Conservation (phyloP, 2,797 vertebrate genomes). For the Pantherophis alleghaniensis region DNA sequence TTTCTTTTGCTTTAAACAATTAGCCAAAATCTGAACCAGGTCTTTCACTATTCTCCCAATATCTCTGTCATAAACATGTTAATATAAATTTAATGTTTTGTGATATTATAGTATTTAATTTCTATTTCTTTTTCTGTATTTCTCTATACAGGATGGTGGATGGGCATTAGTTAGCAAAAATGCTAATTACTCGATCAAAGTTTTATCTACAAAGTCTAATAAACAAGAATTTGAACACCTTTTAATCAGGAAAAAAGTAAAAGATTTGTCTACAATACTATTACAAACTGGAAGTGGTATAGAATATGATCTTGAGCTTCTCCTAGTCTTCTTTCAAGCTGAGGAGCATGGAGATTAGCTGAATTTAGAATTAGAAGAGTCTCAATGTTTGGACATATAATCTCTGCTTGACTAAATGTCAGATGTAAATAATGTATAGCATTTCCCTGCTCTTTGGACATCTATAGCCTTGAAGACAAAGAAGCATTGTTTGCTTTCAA, state of each 20-base stretch:
- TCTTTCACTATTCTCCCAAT: not conserved
- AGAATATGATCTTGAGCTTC: slow-evolving; percentile 11
- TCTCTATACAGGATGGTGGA: not conserved
- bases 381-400: slow-evolving; percentile 20
- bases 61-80: not conserved
- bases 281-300: not conserved
- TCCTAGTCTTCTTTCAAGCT: slow-evolving; percentile 2
- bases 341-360: slow-evolving; percentile 16
- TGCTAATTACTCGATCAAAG: not conserved
- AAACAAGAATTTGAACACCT: not conserved
- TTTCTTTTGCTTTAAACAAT: not conserved
- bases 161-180: not conserved
- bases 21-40: not conserved
- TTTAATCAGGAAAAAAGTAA: not conserved
- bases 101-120: not conserved
- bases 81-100: not conserved
- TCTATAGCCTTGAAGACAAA: not conserved
- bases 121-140: not conserved
- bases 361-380: slow-evolving; percentile 26
- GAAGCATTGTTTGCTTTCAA: slow-evolving; percentile 28
- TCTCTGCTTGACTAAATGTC: slow-evolving; percentile 5
- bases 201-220: not conserved
- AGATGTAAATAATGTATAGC: slow-evolving; percentile 27
- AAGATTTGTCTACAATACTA: not conserved
- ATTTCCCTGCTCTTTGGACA: slow-evolving; percentile 1